Percentiles rank a stretch among this genome's conserved stretches.
These are phyloP conservation scores for Haliclystus octoradiatus DNA, from an alignment of 30 jellyfish, hydroid and myxozoan genomes.

Conservation along the genomic window DNA sequence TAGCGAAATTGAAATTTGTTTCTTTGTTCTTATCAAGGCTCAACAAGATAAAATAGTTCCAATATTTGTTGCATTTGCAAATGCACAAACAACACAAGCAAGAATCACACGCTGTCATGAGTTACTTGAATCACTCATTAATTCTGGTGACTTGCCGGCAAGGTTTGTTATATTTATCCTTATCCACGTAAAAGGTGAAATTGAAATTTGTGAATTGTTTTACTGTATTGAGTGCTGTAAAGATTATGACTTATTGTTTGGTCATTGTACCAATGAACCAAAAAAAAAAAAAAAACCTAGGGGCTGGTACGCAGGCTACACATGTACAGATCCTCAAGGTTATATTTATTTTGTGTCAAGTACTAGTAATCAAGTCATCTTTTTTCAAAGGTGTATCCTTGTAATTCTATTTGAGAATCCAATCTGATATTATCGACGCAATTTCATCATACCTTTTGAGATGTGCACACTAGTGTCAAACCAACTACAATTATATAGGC, in stretches of 20 bases:
- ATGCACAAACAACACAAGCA: constrained; percentile 63
- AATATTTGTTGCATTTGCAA: constrained; percentile 75
- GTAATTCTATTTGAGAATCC: background rate
- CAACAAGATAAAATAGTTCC: constrained; percentile 39
- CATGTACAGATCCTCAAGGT: background rate
- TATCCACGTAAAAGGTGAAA: background rate
- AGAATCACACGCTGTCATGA: constrained; percentile 49
- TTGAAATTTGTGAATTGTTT: background rate
- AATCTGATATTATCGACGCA: too few relatives aligned
- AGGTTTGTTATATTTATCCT: constrained; percentile 19
- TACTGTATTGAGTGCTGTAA: too few relatives aligned
- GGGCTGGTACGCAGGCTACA: too few relatives aligned
- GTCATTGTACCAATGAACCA: too few relatives aligned
- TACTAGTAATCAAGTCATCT: background rate
- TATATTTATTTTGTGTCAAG: background rate
- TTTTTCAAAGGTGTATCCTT: background rate
- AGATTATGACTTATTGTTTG: too few relatives aligned
- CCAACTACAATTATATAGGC: too few relatives aligned
- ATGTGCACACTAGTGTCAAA: too few relatives aligned
- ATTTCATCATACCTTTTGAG: too few relatives aligned
- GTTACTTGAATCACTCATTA: constrained; percentile 46
- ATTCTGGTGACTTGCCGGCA: constrained; percentile 62
- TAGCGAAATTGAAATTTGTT: background rate
- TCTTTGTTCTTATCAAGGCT: constrained; percentile 3
- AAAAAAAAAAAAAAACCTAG: background rate